These are phyloP conservation scores for Okamejei kenojei DNA, from an alignment of 2,797 vertebrate species.

Conservation along the genomic window DNA sequence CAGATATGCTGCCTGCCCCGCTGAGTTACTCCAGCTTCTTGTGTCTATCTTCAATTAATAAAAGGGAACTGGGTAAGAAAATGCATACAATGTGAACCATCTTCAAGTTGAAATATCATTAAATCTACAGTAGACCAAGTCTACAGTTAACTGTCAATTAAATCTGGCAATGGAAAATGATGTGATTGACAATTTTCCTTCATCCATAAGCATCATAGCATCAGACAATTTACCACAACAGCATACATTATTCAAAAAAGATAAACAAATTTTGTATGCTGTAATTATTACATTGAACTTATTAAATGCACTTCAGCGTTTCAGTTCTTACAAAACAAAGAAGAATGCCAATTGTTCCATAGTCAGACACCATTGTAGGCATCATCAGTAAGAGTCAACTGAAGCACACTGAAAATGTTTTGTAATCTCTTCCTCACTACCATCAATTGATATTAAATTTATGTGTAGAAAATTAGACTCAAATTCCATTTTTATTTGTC, in stretches of 20 bases:
- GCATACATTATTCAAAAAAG: not conserved
- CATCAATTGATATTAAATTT: not conserved
- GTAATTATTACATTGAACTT: no score
- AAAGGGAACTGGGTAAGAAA: not conserved
- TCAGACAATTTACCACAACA: not conserved
- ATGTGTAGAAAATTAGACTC: not conserved
- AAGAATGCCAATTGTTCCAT: no score
- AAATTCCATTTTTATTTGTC: not conserved
- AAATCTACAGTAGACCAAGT: not conserved
- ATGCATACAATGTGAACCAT: not conserved
- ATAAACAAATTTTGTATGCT: no score
- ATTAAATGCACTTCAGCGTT: no score
- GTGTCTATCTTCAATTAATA: not conserved
- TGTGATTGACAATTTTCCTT: not conserved
- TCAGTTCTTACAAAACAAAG: no score
- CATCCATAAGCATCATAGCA: not conserved
- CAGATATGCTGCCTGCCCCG: no score
- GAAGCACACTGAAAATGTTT: not conserved
- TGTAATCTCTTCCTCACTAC: not conserved
- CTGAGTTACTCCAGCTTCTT: no score
- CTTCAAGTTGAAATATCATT: not conserved
- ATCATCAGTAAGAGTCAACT: no score
- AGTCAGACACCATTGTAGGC: no score
- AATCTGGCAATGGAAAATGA: not conserved
- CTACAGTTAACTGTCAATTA: not conserved